A percentile compares a stretch with the other conserved stretches of the same genome.
phyloP scores from a whole-genome alignment of 2,888 invertebrate species.

The Rhamphomyia laevipes region DNA sequence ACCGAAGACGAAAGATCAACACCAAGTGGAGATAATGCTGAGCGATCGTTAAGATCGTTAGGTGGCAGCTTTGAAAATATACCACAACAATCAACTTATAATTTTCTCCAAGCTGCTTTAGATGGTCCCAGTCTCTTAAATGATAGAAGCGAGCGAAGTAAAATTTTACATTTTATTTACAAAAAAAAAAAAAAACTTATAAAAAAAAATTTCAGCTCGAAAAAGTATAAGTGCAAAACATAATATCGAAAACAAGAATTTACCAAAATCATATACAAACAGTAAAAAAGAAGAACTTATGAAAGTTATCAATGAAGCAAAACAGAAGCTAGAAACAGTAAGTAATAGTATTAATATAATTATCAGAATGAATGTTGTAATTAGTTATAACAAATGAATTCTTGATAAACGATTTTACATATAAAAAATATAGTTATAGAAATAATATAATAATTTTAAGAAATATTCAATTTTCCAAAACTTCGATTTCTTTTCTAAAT shows the following conservation, averaged over 20 bases:
- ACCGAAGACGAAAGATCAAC: slow-evolving; percentile 67
- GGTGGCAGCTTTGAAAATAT: slow-evolving; percentile 60
- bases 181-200: slow-evolving; percentile 1
- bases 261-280: slow-evolving; percentile 37
- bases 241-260: slow-evolving; percentile 33
- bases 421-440: too few species aligned
- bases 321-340: slow-evolving; percentile 76
- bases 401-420: too few species aligned
- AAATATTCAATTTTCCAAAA: too few species aligned
- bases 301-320: slow-evolving; percentile 71
- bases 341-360: slow-evolving; percentile 33
- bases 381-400: too few species aligned
- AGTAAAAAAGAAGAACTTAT: slow-evolving; percentile 59
- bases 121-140: slow-evolving; percentile 34
- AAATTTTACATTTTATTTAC: slow-evolving; percentile 9
- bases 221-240: slow-evolving; percentile 54
- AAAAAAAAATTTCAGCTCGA: slow-evolving; percentile 31
- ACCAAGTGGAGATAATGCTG: slow-evolving; percentile 70
- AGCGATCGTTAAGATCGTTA: slow-evolving; percentile 51
- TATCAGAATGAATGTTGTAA: too few species aligned
- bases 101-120: slow-evolving; percentile 35
- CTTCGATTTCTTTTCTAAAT: too few species aligned
- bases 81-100: slow-evolving; percentile 28
- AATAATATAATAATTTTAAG: too few species aligned
- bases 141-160: slow-evolving; percentile 34